A percentile compares a stretch with the other conserved stretches of the same genome.
phyloP scores from a whole-genome alignment of 1,140 invertebrate genomes.

The Diorhabda sublineata region DNA sequence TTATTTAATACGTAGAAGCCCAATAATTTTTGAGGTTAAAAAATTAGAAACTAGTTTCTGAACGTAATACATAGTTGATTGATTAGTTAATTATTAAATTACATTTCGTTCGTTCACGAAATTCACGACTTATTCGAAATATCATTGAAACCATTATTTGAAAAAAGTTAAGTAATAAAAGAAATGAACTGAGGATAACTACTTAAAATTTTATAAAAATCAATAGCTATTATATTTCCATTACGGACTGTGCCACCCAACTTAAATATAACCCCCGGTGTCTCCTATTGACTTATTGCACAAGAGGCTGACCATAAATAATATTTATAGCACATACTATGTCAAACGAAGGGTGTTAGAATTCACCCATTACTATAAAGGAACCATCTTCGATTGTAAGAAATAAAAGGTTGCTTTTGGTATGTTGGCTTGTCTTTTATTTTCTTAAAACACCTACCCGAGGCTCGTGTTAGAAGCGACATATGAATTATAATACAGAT shows the following conservation, averaged over 20 bases:
- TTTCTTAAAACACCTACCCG: conserved; percentile 33
- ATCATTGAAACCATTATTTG: too few relatives aligned
- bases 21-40: too few relatives aligned
- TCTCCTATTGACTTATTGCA: conserved; percentile 31
- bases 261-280: conserved; percentile 24
- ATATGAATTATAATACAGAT: conserved; percentile 37
- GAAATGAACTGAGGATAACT: too few relatives aligned
- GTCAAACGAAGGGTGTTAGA: conserved; percentile 24
- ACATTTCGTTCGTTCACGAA: too few relatives aligned
- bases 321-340: conserved; percentile 26
- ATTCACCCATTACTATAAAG: conserved; percentile 25
- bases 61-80: too few relatives aligned
- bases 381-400: conserved; percentile 9
- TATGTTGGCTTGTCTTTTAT: conserved; percentile 9
- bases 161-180: too few relatives aligned
- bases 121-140: too few relatives aligned
- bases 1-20: too few relatives aligned
- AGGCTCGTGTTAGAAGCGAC: conserved; percentile 31
- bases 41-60: too few relatives aligned
- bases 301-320: conserved; percentile 22
- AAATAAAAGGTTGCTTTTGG: conserved; percentile 21
- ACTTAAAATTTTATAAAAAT: too few relatives aligned
- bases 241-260: conserved; percentile 23
- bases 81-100: too few relatives aligned
- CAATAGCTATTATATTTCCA: too few relatives aligned